These are phyloP conservation scores for Antitype chi DNA, from an alignment of 2,888 invertebrate species.

Conservation along the genomic window DNA sequence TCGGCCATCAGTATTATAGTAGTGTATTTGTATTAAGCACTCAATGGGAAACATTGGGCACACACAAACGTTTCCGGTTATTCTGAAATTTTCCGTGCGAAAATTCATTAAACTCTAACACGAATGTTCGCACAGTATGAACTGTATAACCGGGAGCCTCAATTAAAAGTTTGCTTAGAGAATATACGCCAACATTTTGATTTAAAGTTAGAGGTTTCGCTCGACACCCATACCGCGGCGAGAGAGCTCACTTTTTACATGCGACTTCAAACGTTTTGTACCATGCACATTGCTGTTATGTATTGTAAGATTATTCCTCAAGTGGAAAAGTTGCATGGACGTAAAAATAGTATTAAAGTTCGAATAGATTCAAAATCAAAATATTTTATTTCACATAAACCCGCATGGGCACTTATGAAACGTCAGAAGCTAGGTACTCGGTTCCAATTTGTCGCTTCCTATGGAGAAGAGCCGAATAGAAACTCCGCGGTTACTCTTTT, in stretches of 20 bases:
- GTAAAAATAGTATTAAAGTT: slow-evolving; percentile 23
- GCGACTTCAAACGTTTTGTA: slow-evolving; percentile 51
- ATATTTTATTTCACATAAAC: no score
- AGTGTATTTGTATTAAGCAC: slow-evolving; percentile 71
- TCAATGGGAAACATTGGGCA: slow-evolving; percentile 69
- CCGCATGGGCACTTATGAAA: no score
- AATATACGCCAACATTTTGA: slow-evolving; percentile 87
- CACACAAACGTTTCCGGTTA: slow-evolving; percentile 71
- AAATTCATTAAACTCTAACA: slow-evolving; percentile 87
- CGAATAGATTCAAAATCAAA: no score
- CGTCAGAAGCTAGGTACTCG: no score
- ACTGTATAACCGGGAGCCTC: slow-evolving; percentile 84
- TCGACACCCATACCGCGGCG: slow-evolving; percentile 70
- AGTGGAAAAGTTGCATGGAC: slow-evolving; percentile 36
- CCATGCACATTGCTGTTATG: slow-evolving; percentile 31
- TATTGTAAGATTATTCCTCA: slow-evolving; percentile 33
- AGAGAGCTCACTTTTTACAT: slow-evolving; percentile 68
- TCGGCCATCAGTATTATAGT: slow-evolving; percentile 43
- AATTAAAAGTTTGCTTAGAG: slow-evolving; percentile 88
- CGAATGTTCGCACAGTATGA: slow-evolving; percentile 82
- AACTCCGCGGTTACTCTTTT: no score
- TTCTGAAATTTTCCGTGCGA: slow-evolving; percentile 77
- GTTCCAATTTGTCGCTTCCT: no score
- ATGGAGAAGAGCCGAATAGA: no score
- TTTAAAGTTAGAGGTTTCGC: slow-evolving; percentile 84